A percentile compares a stretch with the other conserved stretches of the same genome.
phyloP scores from a whole-genome alignment of 2,888 invertebrate genomes.

The Rhimphoctona megacephalus region DNA sequence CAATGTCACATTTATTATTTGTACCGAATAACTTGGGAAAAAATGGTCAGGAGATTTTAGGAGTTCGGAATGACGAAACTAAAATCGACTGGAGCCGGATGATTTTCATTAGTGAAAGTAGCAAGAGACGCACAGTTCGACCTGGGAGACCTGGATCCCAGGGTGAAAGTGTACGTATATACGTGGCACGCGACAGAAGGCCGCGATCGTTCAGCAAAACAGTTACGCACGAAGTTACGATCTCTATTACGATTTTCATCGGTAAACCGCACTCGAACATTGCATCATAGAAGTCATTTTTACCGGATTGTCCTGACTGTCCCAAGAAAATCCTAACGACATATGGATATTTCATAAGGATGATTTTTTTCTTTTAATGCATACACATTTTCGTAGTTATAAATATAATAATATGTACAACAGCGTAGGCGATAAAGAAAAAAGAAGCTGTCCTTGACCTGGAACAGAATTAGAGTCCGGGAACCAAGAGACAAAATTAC shows the following conservation, averaged over 20 bases:
- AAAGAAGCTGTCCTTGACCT: slow-evolving; percentile 82
- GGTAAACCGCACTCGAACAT: slow-evolving; percentile 47
- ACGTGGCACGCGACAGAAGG: slow-evolving; percentile 67
- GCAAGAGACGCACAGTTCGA: slow-evolving; percentile 71
- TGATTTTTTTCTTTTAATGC: neutral
- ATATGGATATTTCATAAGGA: neutral
- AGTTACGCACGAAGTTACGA: slow-evolving; percentile 64
- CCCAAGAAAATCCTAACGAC: slow-evolving; percentile 1
- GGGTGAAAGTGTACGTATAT: slow-evolving; percentile 70
- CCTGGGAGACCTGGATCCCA: slow-evolving; percentile 58
- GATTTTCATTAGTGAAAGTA: slow-evolving; percentile 82
- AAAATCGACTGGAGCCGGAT: slow-evolving; percentile 58
- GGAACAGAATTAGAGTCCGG: slow-evolving; percentile 68
- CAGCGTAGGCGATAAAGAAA: slow-evolving; percentile 77
- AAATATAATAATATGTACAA: slow-evolving; percentile 6
- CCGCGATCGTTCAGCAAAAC: slow-evolving; percentile 63
- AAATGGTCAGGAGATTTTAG: slow-evolving; percentile 17
- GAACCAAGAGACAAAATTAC: slow-evolving; percentile 15
- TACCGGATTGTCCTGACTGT: slow-evolving; percentile 24
- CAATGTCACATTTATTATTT: neutral
- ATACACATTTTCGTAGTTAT: neutral
- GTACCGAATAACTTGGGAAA: neutral
- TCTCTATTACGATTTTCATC: slow-evolving; percentile 67
- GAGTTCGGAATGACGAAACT: slow-evolving; percentile 50
- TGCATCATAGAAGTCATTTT: slow-evolving; percentile 56